A percentile compares a stretch with the other conserved stretches of the same genome.
phyloP scores from a whole-genome alignment of 2,888 invertebrate genomes.

The Pristionchus exspectatus region DNA sequence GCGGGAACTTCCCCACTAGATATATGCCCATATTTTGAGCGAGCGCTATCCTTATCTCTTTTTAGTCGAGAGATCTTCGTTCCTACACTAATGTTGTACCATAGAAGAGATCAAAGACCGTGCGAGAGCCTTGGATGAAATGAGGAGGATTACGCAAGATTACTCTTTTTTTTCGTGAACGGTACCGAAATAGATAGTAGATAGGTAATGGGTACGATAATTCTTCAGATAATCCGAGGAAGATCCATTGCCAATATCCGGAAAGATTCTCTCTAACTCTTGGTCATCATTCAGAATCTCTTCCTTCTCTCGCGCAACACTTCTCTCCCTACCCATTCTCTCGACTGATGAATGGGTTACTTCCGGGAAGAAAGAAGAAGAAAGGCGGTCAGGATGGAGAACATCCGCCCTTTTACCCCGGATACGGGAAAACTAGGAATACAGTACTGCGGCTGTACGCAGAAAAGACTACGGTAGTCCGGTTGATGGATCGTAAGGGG shows the following conservation, averaged over 20 bases:
- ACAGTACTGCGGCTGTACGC: no score
- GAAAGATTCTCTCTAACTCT: neutral
- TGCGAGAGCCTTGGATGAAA: neutral
- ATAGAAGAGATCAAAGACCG: neutral
- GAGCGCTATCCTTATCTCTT: neutral
- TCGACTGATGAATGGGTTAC: constrained; percentile 8
- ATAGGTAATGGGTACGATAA: neutral
- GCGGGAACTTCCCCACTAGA: neutral
- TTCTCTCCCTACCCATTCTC: neutral
- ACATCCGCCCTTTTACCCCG: neutral
- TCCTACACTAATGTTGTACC: neutral
- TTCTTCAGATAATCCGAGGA: neutral
- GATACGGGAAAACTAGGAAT: neutral
- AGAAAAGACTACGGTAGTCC: neutral
- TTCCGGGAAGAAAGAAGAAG: neutral
- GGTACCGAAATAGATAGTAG: no score
- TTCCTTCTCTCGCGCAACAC: constrained; percentile 16
- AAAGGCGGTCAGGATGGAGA: neutral
- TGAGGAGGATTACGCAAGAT: neutral
- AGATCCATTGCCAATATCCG: neutral
- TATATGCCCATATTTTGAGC: neutral
- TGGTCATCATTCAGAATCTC: neutral
- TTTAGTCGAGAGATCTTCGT: neutral
- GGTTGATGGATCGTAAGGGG: no score
- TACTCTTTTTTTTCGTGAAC: no score